A percentile compares a stretch with the other conserved stretches of the same genome.
These are phyloP conservation scores for Drosophila burlai DNA, from an alignment of 1,140 invertebrate species.

Conservation along the genomic window DNA sequence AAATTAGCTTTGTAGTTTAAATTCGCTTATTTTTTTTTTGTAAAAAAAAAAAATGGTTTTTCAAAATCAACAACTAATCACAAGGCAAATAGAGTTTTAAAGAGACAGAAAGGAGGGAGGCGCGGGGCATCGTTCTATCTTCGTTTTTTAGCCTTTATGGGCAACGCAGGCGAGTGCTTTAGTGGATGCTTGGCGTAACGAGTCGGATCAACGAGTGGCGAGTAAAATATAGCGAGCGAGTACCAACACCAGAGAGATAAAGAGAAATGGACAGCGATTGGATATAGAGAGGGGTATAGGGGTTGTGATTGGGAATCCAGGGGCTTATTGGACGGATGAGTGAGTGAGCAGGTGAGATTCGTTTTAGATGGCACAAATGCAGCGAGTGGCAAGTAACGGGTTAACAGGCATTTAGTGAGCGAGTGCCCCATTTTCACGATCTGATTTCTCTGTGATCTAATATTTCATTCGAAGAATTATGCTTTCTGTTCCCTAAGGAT, in stretches of 20 bases:
- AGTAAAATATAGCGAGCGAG: conserved; percentile 52
- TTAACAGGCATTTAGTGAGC: conserved; percentile 51
- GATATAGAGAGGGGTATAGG: conserved; percentile 23
- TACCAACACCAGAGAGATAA: conserved; percentile 42
- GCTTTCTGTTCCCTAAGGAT: neutral
- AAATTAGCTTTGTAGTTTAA: conserved; percentile 72
- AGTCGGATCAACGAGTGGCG: conserved; percentile 60
- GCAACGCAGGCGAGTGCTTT: conserved; percentile 45
- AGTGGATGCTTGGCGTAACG: conserved; percentile 47
- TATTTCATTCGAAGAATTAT: neutral
- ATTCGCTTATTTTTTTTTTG: conserved; percentile 57
- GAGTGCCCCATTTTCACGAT: conserved; percentile 8
- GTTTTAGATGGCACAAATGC: conserved; percentile 61
- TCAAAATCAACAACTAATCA: conserved; percentile 76
- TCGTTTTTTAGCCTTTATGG: conserved; percentile 6
- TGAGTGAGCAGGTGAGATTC: conserved; percentile 58
- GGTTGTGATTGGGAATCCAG: conserved; percentile 15
- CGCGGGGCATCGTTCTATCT: neutral
- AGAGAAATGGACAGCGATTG: conserved; percentile 33
- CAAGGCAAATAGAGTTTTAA: conserved; percentile 80
- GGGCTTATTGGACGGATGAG: conserved; percentile 8
- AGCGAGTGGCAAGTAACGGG: conserved; percentile 46
- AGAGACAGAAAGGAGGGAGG: conserved; percentile 34
- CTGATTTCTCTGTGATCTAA: conserved; percentile 20
- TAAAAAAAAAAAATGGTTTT: conserved; percentile 27